Conservation (phyloP, 2,797 vertebrate genomes). For the Tokudaia tokunoshimensis region DNA sequence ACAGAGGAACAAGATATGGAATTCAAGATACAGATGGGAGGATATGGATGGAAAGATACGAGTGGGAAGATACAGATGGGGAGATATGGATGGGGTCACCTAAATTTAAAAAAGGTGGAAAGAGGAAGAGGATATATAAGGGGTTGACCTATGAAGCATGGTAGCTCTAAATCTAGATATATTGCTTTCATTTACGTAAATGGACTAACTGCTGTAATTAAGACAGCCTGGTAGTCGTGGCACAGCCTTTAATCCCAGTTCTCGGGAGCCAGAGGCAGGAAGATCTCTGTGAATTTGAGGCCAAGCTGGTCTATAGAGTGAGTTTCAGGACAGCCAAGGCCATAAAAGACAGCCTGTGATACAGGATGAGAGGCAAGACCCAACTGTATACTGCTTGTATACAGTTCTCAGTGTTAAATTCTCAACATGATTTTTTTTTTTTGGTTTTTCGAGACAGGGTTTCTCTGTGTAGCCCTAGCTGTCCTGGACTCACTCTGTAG, state of each 20-base stretch:
- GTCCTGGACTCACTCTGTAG: too few relatives aligned
- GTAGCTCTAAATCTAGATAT: background rate
- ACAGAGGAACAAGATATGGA: background rate
- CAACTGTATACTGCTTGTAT: background rate
- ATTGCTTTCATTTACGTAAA: background rate
- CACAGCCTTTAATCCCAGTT: background rate
- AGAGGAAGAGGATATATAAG: background rate
- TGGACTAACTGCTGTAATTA: background rate
- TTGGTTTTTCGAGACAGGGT: too few relatives aligned
- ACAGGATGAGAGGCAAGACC: background rate
- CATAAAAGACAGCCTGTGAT: background rate
- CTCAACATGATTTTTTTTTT: background rate
- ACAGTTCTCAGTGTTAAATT: background rate
- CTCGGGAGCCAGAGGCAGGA: background rate
- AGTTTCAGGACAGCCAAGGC: background rate
- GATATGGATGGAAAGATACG: too few relatives aligned
- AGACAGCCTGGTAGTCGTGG: background rate
- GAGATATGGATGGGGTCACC: background rate
- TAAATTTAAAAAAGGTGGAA: background rate
- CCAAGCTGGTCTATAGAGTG: background rate
- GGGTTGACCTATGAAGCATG: background rate
- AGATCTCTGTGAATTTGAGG: background rate
- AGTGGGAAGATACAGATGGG: too few relatives aligned
- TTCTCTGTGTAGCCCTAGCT: too few relatives aligned
- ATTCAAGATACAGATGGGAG: background rate